Conservation (phyloP, 1,140 invertebrate genomes). For the Cydia fagiglandana region DNA sequence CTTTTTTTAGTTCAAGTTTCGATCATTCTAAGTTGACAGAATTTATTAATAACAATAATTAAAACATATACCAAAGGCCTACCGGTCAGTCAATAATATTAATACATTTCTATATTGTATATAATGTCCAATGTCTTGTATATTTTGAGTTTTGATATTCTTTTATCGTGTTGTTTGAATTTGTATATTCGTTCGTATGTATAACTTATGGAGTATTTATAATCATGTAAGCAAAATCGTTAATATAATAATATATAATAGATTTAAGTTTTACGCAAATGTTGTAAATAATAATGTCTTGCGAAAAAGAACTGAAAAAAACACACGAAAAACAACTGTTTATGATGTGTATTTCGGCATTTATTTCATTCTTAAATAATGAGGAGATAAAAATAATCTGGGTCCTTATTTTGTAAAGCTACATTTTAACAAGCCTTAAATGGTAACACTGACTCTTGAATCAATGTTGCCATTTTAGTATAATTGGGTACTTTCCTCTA, state of each 20-base stretch:
- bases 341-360: neutral
- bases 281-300: neutral
- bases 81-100: neutral
- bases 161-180: neutral
- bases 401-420: neutral
- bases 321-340: neutral
- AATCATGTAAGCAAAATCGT: neutral
- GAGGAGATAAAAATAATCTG: neutral
- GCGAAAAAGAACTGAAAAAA: too few relatives aligned
- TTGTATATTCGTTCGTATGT: neutral
- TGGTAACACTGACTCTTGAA: too few relatives aligned
- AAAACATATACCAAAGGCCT: neutral
- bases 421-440: neutral
- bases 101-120: neutral
- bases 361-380: too few relatives aligned
- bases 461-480: too few relatives aligned
- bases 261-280: slow-evolving; percentile 5
- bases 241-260: neutral
- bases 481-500: too few relatives aligned
- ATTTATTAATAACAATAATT: neutral
- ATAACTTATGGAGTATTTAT: neutral
- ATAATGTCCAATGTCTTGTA: neutral
- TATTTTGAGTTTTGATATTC: slow-evolving; percentile 3
- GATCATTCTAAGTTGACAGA: neutral
- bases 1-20: neutral